Percentiles rank a stretch among this genome's conserved stretches.
Conservation (phyloP, 2,113 vertebrate genomes). For the Willisornis vidua region DNA sequence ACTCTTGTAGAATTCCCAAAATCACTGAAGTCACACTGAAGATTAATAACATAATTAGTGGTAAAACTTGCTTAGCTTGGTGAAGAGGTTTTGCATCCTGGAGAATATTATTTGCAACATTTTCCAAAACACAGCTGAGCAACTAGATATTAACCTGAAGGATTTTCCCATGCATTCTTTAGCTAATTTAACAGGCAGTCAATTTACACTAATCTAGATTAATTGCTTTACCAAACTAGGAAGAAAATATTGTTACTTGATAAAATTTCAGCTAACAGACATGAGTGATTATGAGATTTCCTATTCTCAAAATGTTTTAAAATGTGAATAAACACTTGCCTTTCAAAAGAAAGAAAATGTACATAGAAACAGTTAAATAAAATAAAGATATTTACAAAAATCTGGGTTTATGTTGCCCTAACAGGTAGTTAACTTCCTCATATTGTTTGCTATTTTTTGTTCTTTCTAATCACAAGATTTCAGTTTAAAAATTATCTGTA, state of each 20-base stretch:
- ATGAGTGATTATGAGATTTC: neutral
- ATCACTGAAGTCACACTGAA: neutral
- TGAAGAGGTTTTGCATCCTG: constrained; percentile 13
- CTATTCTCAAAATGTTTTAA: neutral
- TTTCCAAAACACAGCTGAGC: neutral
- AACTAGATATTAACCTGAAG: neutral
- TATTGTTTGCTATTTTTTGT: neutral
- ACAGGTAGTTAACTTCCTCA: neutral
- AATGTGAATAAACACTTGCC: neutral
- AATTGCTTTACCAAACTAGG: neutral
- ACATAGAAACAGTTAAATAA: neutral
- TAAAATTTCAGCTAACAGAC: neutral
- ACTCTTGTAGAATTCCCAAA: neutral
- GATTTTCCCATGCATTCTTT: constrained; percentile 51
- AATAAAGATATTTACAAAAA: neutral
- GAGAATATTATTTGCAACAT: neutral
- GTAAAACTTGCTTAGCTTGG: constrained; percentile 45
- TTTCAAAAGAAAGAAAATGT: neutral
- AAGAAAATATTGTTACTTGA: neutral
- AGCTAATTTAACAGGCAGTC: constrained; percentile 12
- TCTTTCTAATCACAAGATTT: neutral
- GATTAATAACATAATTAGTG: constrained; percentile 41
- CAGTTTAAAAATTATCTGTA: neutral
- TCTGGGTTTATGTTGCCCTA: neutral
- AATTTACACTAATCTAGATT: constrained; percentile 27